phyloP scores from a whole-genome alignment of 2,797 vertebrate species.

The Phyllotis vaccarum region DNA sequence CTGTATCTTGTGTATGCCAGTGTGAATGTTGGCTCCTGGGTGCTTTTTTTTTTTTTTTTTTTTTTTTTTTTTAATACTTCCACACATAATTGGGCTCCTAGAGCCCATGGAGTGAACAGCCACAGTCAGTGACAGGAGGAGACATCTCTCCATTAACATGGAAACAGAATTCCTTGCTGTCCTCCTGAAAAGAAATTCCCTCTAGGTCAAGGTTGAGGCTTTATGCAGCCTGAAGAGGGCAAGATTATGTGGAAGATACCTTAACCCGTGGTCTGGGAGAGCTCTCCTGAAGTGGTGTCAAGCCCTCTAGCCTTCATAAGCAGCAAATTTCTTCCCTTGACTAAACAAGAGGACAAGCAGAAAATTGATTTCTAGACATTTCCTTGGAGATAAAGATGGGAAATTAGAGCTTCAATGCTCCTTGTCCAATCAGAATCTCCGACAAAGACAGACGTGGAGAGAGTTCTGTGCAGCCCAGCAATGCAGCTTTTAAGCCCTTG shows the following conservation, averaged over 20 bases:
- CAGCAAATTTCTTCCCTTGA: slow-evolving; percentile 77
- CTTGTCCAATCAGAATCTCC: slow-evolving; percentile 59
- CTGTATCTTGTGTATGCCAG: slow-evolving; percentile 70
- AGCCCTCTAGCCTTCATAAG: slow-evolving; percentile 70
- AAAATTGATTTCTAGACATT: slow-evolving; percentile 78
- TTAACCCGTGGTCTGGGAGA: slow-evolving; percentile 82
- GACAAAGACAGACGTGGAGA: slow-evolving; percentile 31
- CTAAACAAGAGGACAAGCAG: slow-evolving; percentile 81
- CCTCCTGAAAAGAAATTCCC: slow-evolving; percentile 84
- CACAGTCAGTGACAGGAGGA: slow-evolving; percentile 81
- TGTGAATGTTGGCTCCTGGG: slow-evolving; percentile 64
- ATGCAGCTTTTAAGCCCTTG: slow-evolving; percentile 66
- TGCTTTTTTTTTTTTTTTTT: slow-evolving; percentile 28
- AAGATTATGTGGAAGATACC: slow-evolving; percentile 80
- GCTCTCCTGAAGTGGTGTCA: slow-evolving; percentile 72
- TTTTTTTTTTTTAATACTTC: slow-evolving; percentile 56
- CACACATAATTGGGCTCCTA: slow-evolving; percentile 81
- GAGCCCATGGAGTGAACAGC: slow-evolving; percentile 71
- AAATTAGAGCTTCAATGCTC: slow-evolving; percentile 63
- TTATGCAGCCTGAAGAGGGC: slow-evolving; percentile 68
- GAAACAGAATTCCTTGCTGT: slow-evolving; percentile 84
- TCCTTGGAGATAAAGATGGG: slow-evolving; percentile 65
- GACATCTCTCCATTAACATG: slow-evolving; percentile 81
- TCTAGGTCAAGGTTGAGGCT: slow-evolving; percentile 84
- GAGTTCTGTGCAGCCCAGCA: slow-evolving; percentile 4